Conservation (phyloP, 2,888 invertebrate genomes). For the Toxonevra muliebris region DNA sequence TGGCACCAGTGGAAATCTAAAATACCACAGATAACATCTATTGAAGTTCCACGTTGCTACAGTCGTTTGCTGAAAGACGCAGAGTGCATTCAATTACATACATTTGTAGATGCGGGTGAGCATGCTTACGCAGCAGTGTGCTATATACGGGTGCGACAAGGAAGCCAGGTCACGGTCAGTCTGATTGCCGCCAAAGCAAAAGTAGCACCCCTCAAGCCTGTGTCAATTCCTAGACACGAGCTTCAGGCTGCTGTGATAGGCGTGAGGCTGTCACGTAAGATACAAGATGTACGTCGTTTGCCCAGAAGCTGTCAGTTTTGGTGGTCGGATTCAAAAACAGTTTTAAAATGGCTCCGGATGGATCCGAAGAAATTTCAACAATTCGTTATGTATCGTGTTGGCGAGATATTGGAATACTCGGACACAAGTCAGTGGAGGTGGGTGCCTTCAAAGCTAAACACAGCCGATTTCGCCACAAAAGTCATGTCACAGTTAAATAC, state of each 20-base stretch:
- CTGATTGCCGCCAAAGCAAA: not conserved
- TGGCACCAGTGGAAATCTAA: too few relatives aligned
- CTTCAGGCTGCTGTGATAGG: slow-evolving; percentile 9
- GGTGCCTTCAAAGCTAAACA: slow-evolving; percentile 32
- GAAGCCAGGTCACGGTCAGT: not conserved
- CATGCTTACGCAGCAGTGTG: not conserved
- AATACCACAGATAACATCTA: too few relatives aligned
- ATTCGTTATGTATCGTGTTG: slow-evolving; percentile 14
- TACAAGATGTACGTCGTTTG: not conserved
- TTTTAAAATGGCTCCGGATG: slow-evolving; percentile 9
- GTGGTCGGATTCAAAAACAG: slow-evolving; percentile 16
- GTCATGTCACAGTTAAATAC: too few relatives aligned
- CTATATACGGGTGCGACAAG: not conserved
- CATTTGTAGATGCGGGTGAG: not conserved
- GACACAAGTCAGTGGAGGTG: slow-evolving; percentile 33
- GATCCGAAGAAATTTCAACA: slow-evolving; percentile 7
- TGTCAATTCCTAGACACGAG: slow-evolving; percentile 8
- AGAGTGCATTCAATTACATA: not conserved
- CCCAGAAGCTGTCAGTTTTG: too few relatives aligned
- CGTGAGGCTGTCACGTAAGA: not conserved
- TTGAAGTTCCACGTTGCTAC: not conserved
- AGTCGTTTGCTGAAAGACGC: not conserved
- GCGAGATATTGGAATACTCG: slow-evolving; percentile 34
- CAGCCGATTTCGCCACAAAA: slow-evolving; percentile 36
- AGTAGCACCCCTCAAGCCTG: slow-evolving; percentile 14